Conservation (phyloP, 2,113 vertebrate genomes). For the Bothrops jararaca region DNA sequence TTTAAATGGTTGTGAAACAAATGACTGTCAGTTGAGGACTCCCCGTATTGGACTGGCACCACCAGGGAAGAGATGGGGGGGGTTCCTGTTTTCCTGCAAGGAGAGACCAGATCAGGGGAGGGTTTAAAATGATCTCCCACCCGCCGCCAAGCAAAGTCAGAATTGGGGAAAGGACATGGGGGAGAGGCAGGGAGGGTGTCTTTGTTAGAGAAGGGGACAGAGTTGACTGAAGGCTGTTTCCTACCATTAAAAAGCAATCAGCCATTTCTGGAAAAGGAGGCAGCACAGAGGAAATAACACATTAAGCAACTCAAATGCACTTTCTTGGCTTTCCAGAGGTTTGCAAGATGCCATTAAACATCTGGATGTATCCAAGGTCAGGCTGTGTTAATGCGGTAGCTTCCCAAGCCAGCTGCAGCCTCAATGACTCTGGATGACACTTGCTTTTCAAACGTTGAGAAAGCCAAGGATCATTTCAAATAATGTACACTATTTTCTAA, state of each 20-base stretch:
- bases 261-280: neutral
- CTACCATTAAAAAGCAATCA: neutral
- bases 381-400: neutral
- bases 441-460: neutral
- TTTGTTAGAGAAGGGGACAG: neutral
- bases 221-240: neutral
- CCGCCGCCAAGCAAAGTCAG: neutral
- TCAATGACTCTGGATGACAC: neutral
- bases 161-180: neutral
- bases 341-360: neutral
- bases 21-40: too few relatives aligned
- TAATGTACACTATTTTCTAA: neutral
- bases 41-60: neutral
- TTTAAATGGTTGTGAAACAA: too few relatives aligned
- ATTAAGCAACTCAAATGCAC: neutral
- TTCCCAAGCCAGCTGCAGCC: neutral
- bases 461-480: neutral
- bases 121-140: neutral
- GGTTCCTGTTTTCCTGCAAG: neutral
- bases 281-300: neutral
- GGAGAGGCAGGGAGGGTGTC: neutral
- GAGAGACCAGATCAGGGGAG: neutral
- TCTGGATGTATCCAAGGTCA: neutral
- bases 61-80: neutral
- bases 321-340: neutral